Evolutionary conservation across 2,113 vertebrate genomes (phyloP).

Genomic region (Pithys albifrons): DNA sequence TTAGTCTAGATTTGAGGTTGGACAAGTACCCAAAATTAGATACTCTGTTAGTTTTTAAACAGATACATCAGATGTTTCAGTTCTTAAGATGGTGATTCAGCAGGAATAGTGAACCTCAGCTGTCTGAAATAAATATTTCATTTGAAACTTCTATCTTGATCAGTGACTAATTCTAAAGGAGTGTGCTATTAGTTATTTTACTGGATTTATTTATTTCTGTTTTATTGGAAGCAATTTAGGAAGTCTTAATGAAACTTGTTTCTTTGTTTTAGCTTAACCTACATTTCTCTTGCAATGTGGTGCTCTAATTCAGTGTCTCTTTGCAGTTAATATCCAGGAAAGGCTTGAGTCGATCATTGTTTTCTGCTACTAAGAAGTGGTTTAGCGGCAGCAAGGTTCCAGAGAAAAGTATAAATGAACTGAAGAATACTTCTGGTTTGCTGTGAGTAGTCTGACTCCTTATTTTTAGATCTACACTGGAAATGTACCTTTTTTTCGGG

Average conservation of each 20-base stretch:
- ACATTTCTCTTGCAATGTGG: rapidly evolving
- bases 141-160: not conserved
- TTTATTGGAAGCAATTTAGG: not conserved
- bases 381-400: slow-evolving; percentile 96
- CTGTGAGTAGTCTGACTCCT: slow-evolving; percentile 81
- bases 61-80: not conserved
- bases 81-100: not conserved
- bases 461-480: not conserved
- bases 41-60: not conserved
- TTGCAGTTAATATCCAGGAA: slow-evolving; percentile 93
- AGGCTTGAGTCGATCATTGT: slow-evolving; percentile 92
- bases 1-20: not conserved
- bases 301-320: not conserved
- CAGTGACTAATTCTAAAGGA: not conserved
- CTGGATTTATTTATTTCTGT: not conserved
- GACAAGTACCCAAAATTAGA: not conserved
- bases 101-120: not conserved
- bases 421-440: slow-evolving; percentile 91
- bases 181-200: not conserved
- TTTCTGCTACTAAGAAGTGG: slow-evolving; percentile 98
- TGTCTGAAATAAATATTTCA: not conserved
- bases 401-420: slow-evolving; percentile 91
- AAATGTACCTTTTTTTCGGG: not conserved
- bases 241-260: not conserved
- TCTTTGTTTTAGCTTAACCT: not conserved